Evolutionary conservation across 2,888 invertebrate species (phyloP).

Genomic region (Eilema depressum): DNA sequence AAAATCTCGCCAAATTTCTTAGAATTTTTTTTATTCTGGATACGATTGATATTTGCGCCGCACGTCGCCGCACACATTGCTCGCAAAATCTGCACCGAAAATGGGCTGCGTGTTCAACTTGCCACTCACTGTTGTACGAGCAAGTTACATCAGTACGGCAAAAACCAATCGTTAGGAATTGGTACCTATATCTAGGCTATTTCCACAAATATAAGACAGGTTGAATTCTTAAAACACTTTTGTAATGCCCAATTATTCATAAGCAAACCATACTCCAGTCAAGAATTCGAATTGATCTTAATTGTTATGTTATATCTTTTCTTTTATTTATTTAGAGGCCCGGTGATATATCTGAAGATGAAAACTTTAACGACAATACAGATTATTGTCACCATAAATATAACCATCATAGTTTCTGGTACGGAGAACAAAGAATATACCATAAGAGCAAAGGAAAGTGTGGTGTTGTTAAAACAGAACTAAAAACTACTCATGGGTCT

Average conservation of each 20-base stretch:
- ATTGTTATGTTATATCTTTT: slow-evolving; percentile 13
- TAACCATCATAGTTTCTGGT: slow-evolving; percentile 67
- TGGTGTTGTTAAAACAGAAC: slow-evolving; percentile 56
- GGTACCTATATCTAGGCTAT: no score
- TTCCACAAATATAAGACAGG: not conserved
- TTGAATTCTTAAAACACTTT: not conserved
- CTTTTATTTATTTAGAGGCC: slow-evolving; percentile 64
- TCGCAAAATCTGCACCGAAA: not conserved
- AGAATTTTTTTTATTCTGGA: no score
- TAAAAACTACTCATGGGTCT: slow-evolving; percentile 68
- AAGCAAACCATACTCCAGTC: not conserved
- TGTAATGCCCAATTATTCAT: not conserved
- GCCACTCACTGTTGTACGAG: not conserved
- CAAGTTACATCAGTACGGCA: not conserved
- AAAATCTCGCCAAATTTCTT: no score
- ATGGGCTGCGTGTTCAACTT: not conserved
- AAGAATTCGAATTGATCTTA: not conserved
- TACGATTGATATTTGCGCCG: no score
- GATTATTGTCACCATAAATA: slow-evolving; percentile 62
- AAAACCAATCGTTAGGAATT: no score
- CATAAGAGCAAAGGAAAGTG: slow-evolving; percentile 75
- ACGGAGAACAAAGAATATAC: slow-evolving; percentile 76
- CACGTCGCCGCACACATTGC: no score
- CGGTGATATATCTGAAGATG: slow-evolving; percentile 79
- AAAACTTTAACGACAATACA: slow-evolving; percentile 65